Base-by-base conservation (phyloP, 2,888 invertebrate species). In the Omphaloscelis lunosa region DNA sequence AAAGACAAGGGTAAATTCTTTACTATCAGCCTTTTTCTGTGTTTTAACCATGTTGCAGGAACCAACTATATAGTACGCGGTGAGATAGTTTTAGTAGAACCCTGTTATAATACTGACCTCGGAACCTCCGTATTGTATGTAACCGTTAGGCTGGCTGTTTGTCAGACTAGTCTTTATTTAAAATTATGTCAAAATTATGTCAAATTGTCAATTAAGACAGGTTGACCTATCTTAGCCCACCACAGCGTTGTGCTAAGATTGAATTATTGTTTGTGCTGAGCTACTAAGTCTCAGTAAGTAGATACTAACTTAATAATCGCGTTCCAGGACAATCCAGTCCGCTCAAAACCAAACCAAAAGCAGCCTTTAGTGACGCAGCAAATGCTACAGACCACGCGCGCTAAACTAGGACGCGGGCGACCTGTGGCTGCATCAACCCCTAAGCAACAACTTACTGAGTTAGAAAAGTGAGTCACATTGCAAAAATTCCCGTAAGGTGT, bases 391-490 rank as follows among this genome's bases (percentile, higher is more conserved):
- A 90, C 93, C 27, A 96, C 96, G 78, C 95, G 96, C 72, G 96
- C 96, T 74, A 96, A 95, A 91, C 95, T 97, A 79, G 96, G 95
- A 81, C 95, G 96, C 80, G 93, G 94, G 65, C 94, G 93, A 39
- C 95, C 96, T 15, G 93, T 96, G 62, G 96, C 97, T 72, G 92
- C 97, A n/a, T 96, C 97, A 20, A 96, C 97, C 0, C 96, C 96
- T 1, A 96, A 95, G 80, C 95, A 96, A 85, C 95, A 95, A 83
- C 91, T 96, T 6, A 89, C 90, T 1, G 96, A 96, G 58, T 88
- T 96, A 80, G 96, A 96, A 84, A 96, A 96, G 96, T 96, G 89
- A 89, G 92, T 79, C 65, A 20, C 8, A 20, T 39, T 53, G 15
- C 17, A 58, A 68, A 45, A 66, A 27, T 1, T 12, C 29, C 11